These are phyloP conservation scores for Anomalospiza imberbis DNA, from an alignment of 2,797 vertebrate genomes.

Conservation along the genomic window DNA sequence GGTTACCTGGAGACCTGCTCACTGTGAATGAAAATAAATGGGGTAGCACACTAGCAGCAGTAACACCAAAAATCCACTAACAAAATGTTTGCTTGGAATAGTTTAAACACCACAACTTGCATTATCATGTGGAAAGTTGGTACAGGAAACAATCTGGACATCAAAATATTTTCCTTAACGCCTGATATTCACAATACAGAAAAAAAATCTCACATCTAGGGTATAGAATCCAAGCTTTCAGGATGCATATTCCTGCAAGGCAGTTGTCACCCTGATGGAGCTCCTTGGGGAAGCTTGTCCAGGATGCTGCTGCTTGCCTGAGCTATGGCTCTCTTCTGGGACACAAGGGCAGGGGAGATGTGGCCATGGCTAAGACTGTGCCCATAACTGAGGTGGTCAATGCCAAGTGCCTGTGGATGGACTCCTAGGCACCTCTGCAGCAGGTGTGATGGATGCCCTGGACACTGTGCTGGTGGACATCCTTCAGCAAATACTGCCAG, in stretches of 20 bases:
- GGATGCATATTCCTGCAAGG: accelerated
- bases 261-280: accelerated
- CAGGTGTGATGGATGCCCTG: neutral
- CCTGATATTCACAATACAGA: neutral
- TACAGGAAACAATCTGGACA: neutral
- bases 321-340: neutral
- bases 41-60: neutral
- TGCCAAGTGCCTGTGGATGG: neutral
- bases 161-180: neutral
- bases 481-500: neutral
- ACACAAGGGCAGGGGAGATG: neutral
- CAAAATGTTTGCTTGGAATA: neutral
- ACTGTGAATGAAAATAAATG: neutral
- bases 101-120: neutral
- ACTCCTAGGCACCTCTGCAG: too few species aligned
- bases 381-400: too few species aligned
- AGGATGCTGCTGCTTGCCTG: neutral
- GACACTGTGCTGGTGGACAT: too few species aligned
- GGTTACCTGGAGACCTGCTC: neutral
- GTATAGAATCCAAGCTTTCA: neutral
- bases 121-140: neutral
- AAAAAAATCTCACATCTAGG: neutral
- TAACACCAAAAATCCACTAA: neutral
- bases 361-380: accelerated
- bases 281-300: neutral